Conservation (phyloP, 2,797 vertebrate species). For the Rhyacichthys aspro region DNA sequence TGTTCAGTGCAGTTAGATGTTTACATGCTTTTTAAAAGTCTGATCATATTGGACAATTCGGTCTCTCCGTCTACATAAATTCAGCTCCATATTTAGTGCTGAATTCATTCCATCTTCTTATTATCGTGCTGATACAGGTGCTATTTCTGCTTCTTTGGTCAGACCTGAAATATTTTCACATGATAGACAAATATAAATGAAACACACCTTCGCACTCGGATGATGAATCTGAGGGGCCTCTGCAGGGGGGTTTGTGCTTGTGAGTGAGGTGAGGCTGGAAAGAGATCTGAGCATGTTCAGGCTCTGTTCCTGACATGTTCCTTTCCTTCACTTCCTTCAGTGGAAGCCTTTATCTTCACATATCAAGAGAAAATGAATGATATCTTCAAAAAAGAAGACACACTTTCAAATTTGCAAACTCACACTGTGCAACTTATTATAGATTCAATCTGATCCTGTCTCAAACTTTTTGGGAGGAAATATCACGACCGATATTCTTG, state of each 20-base stretch:
- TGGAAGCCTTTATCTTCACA: slow-evolving; percentile 39
- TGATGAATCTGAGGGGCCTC: slow-evolving; percentile 41
- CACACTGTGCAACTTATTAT: neutral
- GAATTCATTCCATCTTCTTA: slow-evolving; percentile 52
- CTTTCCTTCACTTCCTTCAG: slow-evolving; percentile 30
- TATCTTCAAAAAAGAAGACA: neutral
- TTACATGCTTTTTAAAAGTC: too few species aligned
- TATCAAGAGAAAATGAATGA: slow-evolving; percentile 17
- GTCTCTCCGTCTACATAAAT: slow-evolving; percentile 40
- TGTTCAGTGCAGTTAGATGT: too few species aligned
- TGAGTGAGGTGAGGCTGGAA: slow-evolving; percentile 38
- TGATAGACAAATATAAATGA: slow-evolving; percentile 62
- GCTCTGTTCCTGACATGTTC: slow-evolving; percentile 46
- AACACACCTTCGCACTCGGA: slow-evolving; percentile 47
- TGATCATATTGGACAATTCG: too few species aligned
- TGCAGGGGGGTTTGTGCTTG: slow-evolving; percentile 33
- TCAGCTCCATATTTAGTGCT: slow-evolving; percentile 31
- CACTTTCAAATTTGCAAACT: slow-evolving; percentile 13
- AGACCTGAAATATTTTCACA: slow-evolving; percentile 63
- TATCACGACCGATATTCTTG: too few species aligned
- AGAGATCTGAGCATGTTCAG: slow-evolving; percentile 34
- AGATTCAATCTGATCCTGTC: neutral
- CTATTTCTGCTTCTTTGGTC: slow-evolving; percentile 37
- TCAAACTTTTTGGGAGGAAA: neutral
- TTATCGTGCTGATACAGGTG: slow-evolving; percentile 45